These are phyloP conservation scores for Addax nasomaculatus DNA, from an alignment of 2,113 vertebrate genomes.

Conservation along the genomic window DNA sequence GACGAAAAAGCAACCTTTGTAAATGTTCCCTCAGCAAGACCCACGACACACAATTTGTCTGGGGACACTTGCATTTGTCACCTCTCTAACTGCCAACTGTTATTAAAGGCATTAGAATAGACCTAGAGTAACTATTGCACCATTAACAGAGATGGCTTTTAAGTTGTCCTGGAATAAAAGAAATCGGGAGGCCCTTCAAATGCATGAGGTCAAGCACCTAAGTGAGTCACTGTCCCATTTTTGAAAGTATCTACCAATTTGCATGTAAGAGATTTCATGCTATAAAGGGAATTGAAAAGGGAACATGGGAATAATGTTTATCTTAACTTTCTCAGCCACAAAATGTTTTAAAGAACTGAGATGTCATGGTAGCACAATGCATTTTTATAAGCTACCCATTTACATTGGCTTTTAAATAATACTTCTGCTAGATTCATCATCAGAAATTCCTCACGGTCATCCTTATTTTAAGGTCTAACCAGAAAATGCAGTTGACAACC, in stretches of 20 bases:
- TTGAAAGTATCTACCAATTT: conserved; percentile 43
- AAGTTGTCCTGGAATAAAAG: conserved; percentile 55
- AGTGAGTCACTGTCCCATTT: conserved; percentile 12
- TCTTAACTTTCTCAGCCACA: conserved; percentile 29
- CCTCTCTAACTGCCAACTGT: conserved; percentile 37
- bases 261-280: conserved; percentile 31
- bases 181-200: conserved; percentile 40
- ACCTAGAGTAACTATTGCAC: conserved; percentile 48
- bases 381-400: conserved; percentile 43
- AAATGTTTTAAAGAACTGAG: conserved; percentile 4
- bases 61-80: conserved; percentile 52
- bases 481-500: conserved; percentile 22
- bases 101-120: conserved; percentile 62
- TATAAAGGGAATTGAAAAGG: conserved; percentile 42
- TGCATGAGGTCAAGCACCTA: conserved; percentile 38
- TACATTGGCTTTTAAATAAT: conserved; percentile 36
- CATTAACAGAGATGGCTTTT: conserved; percentile 64
- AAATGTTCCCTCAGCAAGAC: conserved; percentile 25
- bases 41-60: background rate
- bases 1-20: background rate
- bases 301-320: conserved; percentile 26
- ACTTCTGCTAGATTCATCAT: background rate
- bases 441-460: background rate
- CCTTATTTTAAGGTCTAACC: conserved; percentile 16
- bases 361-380: background rate